A percentile compares a stretch with the other conserved stretches of the same genome.
These are phyloP conservation scores for Ennomos fuscantarius DNA, from an alignment of 2,888 invertebrate genomes.

Conservation along the genomic window DNA sequence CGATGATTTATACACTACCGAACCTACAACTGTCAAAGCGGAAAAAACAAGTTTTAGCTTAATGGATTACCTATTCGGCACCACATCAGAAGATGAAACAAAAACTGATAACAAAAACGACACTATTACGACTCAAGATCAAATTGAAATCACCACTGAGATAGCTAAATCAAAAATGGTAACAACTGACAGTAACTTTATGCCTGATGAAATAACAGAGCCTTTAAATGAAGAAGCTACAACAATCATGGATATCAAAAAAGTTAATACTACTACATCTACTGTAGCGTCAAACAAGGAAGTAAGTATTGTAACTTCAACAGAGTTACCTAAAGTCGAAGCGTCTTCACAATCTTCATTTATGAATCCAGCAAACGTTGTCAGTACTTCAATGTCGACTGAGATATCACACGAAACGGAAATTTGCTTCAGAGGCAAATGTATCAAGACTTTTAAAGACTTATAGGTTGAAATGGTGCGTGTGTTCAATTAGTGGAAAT, in stretches of 20 bases:
- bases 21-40: constrained; percentile 55
- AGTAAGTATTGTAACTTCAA: constrained; percentile 26
- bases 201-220: constrained; percentile 76
- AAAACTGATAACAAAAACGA: constrained; percentile 41
- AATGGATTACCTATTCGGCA: constrained; percentile 76
- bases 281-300: constrained; percentile 29
- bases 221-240: constrained; percentile 36
- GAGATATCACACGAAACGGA: constrained; percentile 94
- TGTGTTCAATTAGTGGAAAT: constrained; percentile 69
- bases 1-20: constrained; percentile 65
- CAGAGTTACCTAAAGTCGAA: constrained; percentile 53
- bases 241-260: constrained; percentile 38
- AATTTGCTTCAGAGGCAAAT: constrained; percentile 94
- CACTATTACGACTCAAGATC: constrained; percentile 45
- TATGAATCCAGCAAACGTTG: constrained; percentile 82
- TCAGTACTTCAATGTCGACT: constrained; percentile 92
- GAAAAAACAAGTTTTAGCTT: constrained; percentile 59
- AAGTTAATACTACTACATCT: constrained; percentile 21
- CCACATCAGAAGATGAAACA: constrained; percentile 60
- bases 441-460: constrained; percentile 88
- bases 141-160: constrained; percentile 56
- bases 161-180: constrained; percentile 51
- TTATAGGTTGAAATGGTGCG: constrained; percentile 62
- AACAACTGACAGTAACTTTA: constrained; percentile 69
- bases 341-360: constrained; percentile 69